Base-by-base conservation (phyloP, 2,888 invertebrate species). In the Ectemnius cavifrons region DNA sequence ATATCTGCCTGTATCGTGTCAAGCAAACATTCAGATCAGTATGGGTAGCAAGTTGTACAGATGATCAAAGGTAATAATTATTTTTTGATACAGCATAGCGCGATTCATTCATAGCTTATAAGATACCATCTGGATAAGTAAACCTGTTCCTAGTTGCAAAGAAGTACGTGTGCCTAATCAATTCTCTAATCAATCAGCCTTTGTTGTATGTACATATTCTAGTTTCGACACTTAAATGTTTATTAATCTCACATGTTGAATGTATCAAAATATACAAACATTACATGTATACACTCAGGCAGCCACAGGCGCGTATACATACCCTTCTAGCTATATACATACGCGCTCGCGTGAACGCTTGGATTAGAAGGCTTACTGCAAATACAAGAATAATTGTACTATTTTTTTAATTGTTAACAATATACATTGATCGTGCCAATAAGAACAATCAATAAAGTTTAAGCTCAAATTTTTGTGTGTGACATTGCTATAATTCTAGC, bases 401-500 rank as follows among this genome's bases (percentile, higher is more conserved):
- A 86, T 88, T 89, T 89, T 89, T 89, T 89, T 87, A 86, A 89
- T 80, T 86, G 82, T 81, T 84, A 86, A 80, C 85, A 64, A 78
- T 86, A 81, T 86, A 86, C 84, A 86, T 87, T 84, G 83, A 89
- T 85, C 81, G 90, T 90, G 89, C 89, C 90, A 89, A 90, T 88
- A 86, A 87, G 82, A 85, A 75, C 79, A 82, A 84, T 86, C 75
- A 82, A 84, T 82, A 81, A 85, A 85, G 77, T 78, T 82, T 66
- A 78, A 75, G 78, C 4, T 52, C 16, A 52, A 14, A 11, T 5
- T 14, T 71, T 61, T 23, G 63, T 65, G 62, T 79, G 73, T 77
- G 84, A 69, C 20, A 86, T 83, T 67, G 89, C 62, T 20, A 37
- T 37, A 37, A 6, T 37, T 37, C 91, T 94, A 73, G 96, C 94